Percentiles rank a stretch among this genome's conserved stretches.
Evolutionary conservation across 2,113 vertebrate genomes (phyloP).

Genomic region (Tachysurus vachellii): DNA sequence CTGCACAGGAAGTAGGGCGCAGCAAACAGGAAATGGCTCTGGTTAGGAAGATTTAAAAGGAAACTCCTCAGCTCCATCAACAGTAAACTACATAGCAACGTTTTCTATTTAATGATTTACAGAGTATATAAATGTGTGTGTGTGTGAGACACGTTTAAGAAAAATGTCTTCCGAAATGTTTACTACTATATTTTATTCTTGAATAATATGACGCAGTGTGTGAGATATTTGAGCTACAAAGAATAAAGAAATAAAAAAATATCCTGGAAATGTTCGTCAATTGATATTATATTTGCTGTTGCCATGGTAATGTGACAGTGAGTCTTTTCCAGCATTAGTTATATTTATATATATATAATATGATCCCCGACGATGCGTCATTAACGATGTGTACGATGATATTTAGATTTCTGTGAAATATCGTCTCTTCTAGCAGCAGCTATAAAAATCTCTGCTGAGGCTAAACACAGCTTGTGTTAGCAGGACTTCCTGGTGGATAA

Average conservation of each 20-base stretch:
- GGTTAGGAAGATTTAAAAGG: slow-evolving; percentile 51
- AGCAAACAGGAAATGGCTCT: slow-evolving; percentile 65
- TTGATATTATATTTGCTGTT: neutral
- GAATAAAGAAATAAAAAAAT: no score
- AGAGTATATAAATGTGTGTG: no score
- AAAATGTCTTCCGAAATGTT: no score
- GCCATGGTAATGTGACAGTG: neutral
- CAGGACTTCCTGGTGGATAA: slow-evolving; percentile 22
- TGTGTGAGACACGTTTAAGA: no score
- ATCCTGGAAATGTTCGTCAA: no score
- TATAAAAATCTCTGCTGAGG: neutral
- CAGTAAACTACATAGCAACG: no score
- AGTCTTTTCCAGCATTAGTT: no score
- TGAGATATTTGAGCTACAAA: no score
- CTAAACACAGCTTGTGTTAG: neutral
- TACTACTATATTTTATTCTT: no score
- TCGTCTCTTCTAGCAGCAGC: neutral
- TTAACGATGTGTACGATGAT: neutral
- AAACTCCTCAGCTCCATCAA: neutral
- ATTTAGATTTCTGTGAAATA: neutral
- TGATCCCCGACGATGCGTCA: no score
- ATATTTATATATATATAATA: no score
- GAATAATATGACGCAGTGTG: no score
- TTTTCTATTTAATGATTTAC: neutral
- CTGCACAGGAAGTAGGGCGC: slow-evolving; percentile 61